These are phyloP conservation scores for Lasioglossum calceatum DNA, from an alignment of 2,888 invertebrate genomes.

Conservation along the genomic window DNA sequence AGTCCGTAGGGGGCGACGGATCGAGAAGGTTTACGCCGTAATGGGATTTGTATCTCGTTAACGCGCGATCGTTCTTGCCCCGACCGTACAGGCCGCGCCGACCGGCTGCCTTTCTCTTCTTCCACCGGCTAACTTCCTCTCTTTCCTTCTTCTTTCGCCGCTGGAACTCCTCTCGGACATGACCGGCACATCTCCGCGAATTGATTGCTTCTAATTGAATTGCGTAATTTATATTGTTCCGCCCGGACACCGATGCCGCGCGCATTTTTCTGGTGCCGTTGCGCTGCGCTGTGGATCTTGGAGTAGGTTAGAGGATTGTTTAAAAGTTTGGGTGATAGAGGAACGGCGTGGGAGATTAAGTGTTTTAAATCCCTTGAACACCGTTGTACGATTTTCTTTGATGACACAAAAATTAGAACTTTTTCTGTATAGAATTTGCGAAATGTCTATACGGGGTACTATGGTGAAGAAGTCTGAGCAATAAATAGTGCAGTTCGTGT, in stretches of 20 bases:
- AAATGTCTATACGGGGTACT: neutral
- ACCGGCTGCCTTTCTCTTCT: slow-evolving; percentile 65
- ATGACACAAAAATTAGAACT: neutral
- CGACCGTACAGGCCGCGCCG: slow-evolving; percentile 76
- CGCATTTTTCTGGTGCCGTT: neutral
- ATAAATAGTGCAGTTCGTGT: neutral
- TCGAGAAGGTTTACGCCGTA: slow-evolving; percentile 83
- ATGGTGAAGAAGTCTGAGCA: neutral
- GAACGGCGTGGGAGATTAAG: neutral
- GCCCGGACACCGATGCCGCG: slow-evolving; percentile 14
- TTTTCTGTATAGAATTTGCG: neutral
- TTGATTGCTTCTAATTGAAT: slow-evolving; percentile 78
- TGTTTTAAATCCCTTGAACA: neutral
- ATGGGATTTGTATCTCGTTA: slow-evolving; percentile 85
- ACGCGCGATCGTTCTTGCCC: slow-evolving; percentile 84
- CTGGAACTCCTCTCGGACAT: slow-evolving; percentile 45
- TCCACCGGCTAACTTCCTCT: slow-evolving; percentile 47
- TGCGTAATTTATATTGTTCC: slow-evolving; percentile 75
- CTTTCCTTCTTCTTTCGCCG: slow-evolving; percentile 36
- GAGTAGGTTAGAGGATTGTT: neutral
- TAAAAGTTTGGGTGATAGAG: neutral
- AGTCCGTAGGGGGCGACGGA: slow-evolving; percentile 83
- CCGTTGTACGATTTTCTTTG: neutral
- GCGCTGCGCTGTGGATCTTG: neutral
- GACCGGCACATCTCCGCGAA: slow-evolving; percentile 51